These are phyloP conservation scores for Ennomos erosarius DNA, from an alignment of 2,888 invertebrate genomes.

Conservation along the genomic window DNA sequence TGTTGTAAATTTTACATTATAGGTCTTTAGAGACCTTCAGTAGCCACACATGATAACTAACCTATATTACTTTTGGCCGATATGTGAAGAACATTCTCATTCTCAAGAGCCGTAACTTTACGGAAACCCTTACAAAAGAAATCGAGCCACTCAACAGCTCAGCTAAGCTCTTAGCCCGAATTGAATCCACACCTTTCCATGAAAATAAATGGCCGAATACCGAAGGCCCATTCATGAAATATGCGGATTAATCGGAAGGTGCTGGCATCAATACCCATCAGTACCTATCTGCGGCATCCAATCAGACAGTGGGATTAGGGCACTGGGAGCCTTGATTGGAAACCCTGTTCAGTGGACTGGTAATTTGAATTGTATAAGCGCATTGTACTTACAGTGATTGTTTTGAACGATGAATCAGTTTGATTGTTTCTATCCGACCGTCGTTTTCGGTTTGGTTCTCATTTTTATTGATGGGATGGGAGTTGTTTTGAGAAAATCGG, in stretches of 20 bases:
- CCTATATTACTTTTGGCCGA: too few species aligned
- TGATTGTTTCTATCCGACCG: conserved; percentile 1
- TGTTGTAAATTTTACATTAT: too few species aligned
- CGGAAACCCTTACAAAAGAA: too few species aligned
- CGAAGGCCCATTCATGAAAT: conserved; percentile 11
- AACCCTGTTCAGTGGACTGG: conserved; percentile 16
- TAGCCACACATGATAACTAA: too few species aligned
- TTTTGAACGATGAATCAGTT: conserved; percentile 13
- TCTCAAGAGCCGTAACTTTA: too few species aligned
- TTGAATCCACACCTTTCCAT: conserved; percentile 8
- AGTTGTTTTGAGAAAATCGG: too few species aligned
- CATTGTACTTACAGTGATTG: conserved; percentile 10
- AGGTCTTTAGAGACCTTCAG: too few species aligned
- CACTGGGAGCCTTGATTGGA: conserved; percentile 13
- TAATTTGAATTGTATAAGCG: conserved; percentile 28
- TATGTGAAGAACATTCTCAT: too few species aligned
- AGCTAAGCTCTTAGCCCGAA: neutral
- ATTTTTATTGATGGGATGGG: too few species aligned
- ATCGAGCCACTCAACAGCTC: too few species aligned
- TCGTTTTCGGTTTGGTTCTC: neutral
- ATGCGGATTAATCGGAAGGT: conserved; percentile 25
- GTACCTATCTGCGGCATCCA: conserved; percentile 23
- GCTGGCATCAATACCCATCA: conserved; percentile 25
- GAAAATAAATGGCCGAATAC: conserved; percentile 11
- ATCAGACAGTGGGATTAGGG: conserved; percentile 24